These are phyloP conservation scores for Morpho achilles DNA, from an alignment of 2,888 invertebrate species.

Conservation along the genomic window DNA sequence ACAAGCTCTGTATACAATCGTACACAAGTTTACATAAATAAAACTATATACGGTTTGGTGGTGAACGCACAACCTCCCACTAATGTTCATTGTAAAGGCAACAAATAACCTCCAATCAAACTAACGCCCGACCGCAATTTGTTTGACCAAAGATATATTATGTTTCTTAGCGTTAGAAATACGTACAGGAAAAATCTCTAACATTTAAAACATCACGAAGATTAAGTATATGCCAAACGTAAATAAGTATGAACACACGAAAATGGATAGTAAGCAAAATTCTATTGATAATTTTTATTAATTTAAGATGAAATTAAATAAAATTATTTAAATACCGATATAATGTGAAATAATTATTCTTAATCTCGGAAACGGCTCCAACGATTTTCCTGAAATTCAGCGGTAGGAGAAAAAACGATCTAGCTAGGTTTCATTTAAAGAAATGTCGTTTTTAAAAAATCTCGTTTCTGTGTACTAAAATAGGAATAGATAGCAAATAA, in stretches of 20 bases:
- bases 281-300: too few relatives aligned
- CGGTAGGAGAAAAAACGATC: too few relatives aligned
- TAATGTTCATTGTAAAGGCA: constrained; percentile 75
- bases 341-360: too few relatives aligned
- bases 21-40: constrained; percentile 18
- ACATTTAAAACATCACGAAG: constrained; percentile 11
- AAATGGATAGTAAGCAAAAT: not conserved
- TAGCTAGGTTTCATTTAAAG: too few relatives aligned
- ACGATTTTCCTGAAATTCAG: too few relatives aligned
- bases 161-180: constrained; percentile 50
- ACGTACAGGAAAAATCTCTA: constrained; percentile 36
- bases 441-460: too few relatives aligned
- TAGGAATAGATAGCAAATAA: too few relatives aligned
- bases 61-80: constrained; percentile 36
- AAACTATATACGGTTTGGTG: constrained; percentile 25
- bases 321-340: too few relatives aligned
- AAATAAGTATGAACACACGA: not conserved
- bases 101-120: constrained; percentile 75
- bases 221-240: not conserved
- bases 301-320: too few relatives aligned
- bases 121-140: constrained; percentile 73
- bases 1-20: constrained; percentile 20
- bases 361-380: too few relatives aligned
- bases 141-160: constrained; percentile 68
- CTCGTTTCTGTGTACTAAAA: too few relatives aligned